A percentile compares a stretch with the other conserved stretches of the same genome.
phyloP scores from a whole-genome alignment of 2,113 vertebrate genomes.

The Euleptes europaea region DNA sequence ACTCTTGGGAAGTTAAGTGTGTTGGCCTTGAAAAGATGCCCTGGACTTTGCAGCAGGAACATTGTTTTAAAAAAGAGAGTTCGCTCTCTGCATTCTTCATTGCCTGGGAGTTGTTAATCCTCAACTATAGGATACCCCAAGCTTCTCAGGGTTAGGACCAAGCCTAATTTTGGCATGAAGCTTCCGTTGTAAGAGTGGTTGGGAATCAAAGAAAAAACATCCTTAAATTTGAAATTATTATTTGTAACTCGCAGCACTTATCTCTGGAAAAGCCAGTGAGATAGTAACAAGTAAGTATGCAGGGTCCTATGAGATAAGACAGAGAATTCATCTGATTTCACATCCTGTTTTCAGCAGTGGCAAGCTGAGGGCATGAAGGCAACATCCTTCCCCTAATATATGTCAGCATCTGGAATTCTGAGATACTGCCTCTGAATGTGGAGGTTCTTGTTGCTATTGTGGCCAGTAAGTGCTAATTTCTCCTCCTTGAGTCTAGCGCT shows the following conservation, averaged over 20 bases:
- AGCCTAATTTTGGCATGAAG: not conserved
- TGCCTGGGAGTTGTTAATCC: not conserved
- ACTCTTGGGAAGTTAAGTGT: not conserved
- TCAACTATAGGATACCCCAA: not conserved
- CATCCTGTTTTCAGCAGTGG: not conserved
- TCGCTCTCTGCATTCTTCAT: not conserved
- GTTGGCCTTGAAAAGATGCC: not conserved
- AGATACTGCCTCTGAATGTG: not conserved
- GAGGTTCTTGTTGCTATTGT: not conserved
- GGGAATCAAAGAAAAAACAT: not conserved
- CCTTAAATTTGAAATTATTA: not conserved
- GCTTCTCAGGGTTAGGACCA: not conserved
- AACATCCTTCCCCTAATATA: not conserved
- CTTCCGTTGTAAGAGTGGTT: not conserved
- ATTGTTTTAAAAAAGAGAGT: not conserved
- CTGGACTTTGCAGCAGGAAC: not conserved
- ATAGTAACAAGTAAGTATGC: not conserved
- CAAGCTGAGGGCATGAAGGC: not conserved
- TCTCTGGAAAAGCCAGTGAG: not conserved
- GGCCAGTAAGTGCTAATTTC: no score
- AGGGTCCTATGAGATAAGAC: no score
- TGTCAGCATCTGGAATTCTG: not conserved
- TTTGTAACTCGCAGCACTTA: not conserved
- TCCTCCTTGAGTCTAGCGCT: not conserved
- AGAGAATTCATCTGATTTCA: not conserved